Base-by-base conservation (phyloP, 2,113 vertebrate species). In the Pelecanus crispus region DNA sequence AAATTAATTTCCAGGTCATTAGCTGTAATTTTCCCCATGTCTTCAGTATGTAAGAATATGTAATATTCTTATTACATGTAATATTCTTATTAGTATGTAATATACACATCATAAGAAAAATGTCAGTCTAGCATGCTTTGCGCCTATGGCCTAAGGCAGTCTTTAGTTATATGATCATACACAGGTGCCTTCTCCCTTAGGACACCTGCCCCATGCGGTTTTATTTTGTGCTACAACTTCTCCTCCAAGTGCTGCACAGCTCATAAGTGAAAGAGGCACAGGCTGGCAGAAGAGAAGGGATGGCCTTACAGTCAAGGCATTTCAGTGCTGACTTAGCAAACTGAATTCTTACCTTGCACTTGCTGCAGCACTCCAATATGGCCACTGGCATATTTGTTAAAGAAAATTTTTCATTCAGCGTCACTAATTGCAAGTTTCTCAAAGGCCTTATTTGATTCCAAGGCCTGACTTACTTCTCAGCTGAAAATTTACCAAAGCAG, bases 1-100 rank as follows among this genome's bases (percentile, higher is more conserved):
- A 79, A 78, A 92, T 83, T 72, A 40, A 94, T 75, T 91, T 84
- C 65, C 77, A 44, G 45, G 61, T 49, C 80, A 65, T 88, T 42
- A 94, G 28, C 86, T 94, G 49, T 29, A 74, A 86, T 86, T 81
- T 78, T 61, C 68, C 61, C 49, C 70, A 40, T 0, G 0, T 49
- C 75, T 81, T 67, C 50, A 61, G 56, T 32, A 47, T 44, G 28
- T n/a, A n/a, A n/a, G n/a, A n/a, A n/a, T n/a, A n/a, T n/a, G n/a
- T n/a, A n/a, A n/a, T n/a, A n/a, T n/a, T n/a, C n/a, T n/a, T n/a
- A n/a, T n/a, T n/a, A n/a, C n/a, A n/a, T n/a, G n/a, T n/a, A n/a
- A n/a, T n/a, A n/a, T n/a, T n/a, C n/a, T n/a, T n/a, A n/a, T n/a
- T n/a, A n/a, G 25, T 49, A 81, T 31, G 38, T 2, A 84, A 79